These are phyloP conservation scores for Toxotes chatareus DNA, from an alignment of 2,113 vertebrate species.

Conservation along the genomic window DNA sequence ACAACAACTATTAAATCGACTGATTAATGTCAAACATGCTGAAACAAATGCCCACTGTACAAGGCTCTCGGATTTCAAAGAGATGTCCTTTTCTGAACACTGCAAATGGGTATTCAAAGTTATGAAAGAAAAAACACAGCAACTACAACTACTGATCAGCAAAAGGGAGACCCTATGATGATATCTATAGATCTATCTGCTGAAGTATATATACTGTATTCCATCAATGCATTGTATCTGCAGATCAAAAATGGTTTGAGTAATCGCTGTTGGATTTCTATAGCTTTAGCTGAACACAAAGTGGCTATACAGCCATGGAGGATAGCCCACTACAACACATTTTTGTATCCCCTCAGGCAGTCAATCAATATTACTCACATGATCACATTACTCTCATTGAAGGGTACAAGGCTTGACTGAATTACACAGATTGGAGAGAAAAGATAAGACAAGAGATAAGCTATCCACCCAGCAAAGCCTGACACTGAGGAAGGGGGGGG, in stretches of 20 bases:
- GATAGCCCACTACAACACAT: background rate
- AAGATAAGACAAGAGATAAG: constrained; percentile 10
- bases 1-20: too few relatives aligned
- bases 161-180: background rate
- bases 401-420: constrained; percentile 2
- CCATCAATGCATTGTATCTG: background rate
- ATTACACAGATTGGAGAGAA: constrained; percentile 12
- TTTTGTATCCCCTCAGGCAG: background rate
- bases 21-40: background rate
- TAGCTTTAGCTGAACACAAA: background rate
- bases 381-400: background rate
- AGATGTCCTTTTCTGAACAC: background rate
- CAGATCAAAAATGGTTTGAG: background rate
- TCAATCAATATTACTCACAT: constrained; percentile 40
- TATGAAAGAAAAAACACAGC: background rate
- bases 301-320: constrained; percentile 27
- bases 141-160: background rate
- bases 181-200: background rate
- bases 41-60: background rate
- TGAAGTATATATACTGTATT: background rate
- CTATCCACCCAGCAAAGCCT: background rate
- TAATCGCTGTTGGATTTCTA: background rate
- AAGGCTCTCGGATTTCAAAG: background rate
- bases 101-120: background rate
- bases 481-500: background rate